Evolutionary conservation across 2,113 vertebrate species (phyloP).

Genomic region (Potamarius usumacintae): DNA sequence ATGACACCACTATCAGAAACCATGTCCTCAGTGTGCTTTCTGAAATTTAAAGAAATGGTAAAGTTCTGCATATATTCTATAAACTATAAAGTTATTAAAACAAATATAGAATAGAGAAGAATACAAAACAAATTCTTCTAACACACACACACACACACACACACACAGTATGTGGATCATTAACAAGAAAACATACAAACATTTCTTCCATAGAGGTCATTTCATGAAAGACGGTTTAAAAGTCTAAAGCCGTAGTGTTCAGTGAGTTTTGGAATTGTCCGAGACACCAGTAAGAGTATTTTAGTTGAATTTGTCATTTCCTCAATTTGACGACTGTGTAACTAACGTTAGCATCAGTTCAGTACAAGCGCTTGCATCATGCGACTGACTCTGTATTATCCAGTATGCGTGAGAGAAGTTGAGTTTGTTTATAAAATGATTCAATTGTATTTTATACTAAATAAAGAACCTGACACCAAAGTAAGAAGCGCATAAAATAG

Average conservation of each 20-base stretch:
- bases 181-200: neutral
- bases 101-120: neutral
- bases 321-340: neutral
- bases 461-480: slow-evolving; percentile 1
- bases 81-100: neutral
- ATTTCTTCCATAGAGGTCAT: neutral
- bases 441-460: neutral
- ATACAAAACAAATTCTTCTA: neutral
- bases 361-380: slow-evolving; percentile 23
- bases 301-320: slow-evolving; percentile 10
- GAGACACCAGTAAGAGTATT: neutral
- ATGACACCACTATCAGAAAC: neutral
- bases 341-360: neutral
- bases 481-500: neutral
- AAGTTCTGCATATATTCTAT: neutral
- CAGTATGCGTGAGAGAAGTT: neutral
- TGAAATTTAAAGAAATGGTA: neutral
- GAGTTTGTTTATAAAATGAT: slow-evolving; percentile 20
- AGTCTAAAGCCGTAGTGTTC: neutral
- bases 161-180: neutral
- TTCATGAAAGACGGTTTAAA: neutral
- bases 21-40: neutral
- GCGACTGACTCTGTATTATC: slow-evolving; percentile 14
- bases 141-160: neutral
- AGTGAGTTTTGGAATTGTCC: neutral